Evolutionary conservation across 2,888 invertebrate genomes (phyloP), one percentile per base, ranked within the genome.

Genomic region (Rhaphigaster nebulosa): DNA sequence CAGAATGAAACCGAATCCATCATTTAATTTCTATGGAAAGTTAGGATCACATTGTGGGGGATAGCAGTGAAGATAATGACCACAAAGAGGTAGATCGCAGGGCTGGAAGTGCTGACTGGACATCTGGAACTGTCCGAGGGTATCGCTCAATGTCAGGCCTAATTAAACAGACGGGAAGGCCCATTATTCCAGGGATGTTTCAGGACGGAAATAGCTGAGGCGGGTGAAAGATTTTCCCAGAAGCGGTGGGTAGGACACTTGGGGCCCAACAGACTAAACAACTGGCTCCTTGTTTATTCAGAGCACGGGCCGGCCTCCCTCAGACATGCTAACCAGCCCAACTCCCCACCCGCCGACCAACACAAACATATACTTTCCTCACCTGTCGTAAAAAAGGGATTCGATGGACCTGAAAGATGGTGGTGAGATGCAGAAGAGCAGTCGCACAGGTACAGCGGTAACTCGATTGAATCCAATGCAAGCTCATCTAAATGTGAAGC

Each of bases 361-460:
- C 65, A 65, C 65, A 65, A 65, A 65, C 65, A 65, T 65, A 65
- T 29, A 29, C 65, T 65, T 29, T 65, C 65, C 65, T 65, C 65
- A 65, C 65, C 65, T 65, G 65, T 65, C 65, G 65, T 65, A 65
- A 65, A 65, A 65, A 65, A 65, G 65, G 65, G 65, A 65, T 65
- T 15, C 65, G 29, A 29, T 29, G 29, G 65, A 65, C 65, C 29
- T 65, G 65, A 65, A 29, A 65, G 13, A 65, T 26, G 29, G 65
- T 12, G 3, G 29, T 29, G 29, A 10, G 29, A 65, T 15, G 65
- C 65, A 26, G 56, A 60, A 60, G 56, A n/a, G 4, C 56, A n/a
- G 10, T 15, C 54, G 23, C 54, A 2, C 20, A 60, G 56, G 26
- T 26, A n/a, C 10, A 26, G n/a, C 12, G 26, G 56, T 1, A 65